These are phyloP conservation scores for Seladonia tumulorum DNA, from an alignment of 2,888 invertebrate species.

Conservation along the genomic window DNA sequence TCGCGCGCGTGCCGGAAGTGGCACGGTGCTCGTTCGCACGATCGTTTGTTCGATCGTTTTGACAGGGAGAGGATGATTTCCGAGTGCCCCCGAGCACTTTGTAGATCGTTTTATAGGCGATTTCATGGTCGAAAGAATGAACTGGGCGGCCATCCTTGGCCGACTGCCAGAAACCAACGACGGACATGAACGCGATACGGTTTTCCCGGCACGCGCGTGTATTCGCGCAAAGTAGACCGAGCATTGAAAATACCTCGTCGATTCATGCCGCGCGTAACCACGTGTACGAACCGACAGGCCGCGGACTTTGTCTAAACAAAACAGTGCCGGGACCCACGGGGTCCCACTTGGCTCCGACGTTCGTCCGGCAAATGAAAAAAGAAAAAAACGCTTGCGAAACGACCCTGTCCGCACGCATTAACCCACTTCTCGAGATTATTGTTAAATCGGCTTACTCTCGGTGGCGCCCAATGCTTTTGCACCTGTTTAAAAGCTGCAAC, in stretches of 20 bases:
- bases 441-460: constrained; percentile 28
- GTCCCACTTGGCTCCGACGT: background rate
- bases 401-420: constrained; percentile 41
- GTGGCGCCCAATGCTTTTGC: background rate
- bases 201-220: constrained; percentile 5
- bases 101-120: constrained; percentile 28
- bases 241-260: constrained; percentile 3
- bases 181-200: constrained; percentile 1
- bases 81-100: background rate
- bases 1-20: background rate
- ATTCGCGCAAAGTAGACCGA: constrained; percentile 14
- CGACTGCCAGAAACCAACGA: constrained; percentile 57
- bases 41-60: background rate
- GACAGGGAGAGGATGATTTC: background rate
- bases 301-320: constrained; percentile 8
- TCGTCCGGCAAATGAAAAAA: background rate
- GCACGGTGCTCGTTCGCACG: background rate
- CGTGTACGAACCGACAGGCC: background rate
- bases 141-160: constrained; percentile 56
- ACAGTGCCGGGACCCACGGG: background rate
- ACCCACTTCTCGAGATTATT: constrained; percentile 51
- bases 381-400: constrained; percentile 37
- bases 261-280: constrained; percentile 19
- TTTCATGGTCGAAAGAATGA: constrained; percentile 59
- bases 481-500: constrained; percentile 16